These are phyloP conservation scores for Watersipora subatra DNA, from an alignment of 1,140 invertebrate genomes.

Conservation along the genomic window DNA sequence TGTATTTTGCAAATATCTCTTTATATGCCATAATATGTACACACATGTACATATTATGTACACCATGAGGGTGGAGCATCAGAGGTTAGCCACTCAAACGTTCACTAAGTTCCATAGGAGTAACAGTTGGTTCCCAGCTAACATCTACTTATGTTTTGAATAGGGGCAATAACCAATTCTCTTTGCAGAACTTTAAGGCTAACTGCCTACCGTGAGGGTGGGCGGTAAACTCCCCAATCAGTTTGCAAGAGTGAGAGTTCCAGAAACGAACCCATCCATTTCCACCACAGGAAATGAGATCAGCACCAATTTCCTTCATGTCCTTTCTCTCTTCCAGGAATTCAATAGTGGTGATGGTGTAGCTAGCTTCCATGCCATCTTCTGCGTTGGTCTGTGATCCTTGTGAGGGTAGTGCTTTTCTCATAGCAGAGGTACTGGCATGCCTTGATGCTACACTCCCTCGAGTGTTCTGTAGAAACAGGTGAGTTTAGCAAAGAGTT, in stretches of 20 bases:
- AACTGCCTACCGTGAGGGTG: constrained; percentile 37
- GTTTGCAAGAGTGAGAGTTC: constrained; percentile 20
- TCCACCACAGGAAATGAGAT: constrained; percentile 36
- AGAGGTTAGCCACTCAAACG: too few species aligned
- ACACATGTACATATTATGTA: too few species aligned
- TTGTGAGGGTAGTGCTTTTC: background rate
- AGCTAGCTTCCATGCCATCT: constrained; percentile 24
- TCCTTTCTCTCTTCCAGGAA: constrained; percentile 29
- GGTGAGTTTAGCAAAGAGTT: background rate
- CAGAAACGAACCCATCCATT: constrained; percentile 39
- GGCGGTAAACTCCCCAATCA: constrained; percentile 35
- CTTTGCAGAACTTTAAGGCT: too few species aligned
- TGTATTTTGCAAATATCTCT: too few species aligned
- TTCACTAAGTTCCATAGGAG: too few species aligned
- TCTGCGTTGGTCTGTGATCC: background rate
- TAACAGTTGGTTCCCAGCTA: too few species aligned
- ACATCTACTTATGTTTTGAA: too few species aligned
- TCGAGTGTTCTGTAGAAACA: background rate
- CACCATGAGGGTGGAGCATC: too few species aligned
- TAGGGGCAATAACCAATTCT: too few species aligned
- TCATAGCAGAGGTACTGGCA: background rate
- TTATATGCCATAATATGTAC: too few species aligned
- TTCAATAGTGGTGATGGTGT: constrained; percentile 25
- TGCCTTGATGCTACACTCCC: background rate
- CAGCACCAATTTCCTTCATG: constrained; percentile 20